These are phyloP conservation scores for Sebastes glaucus DNA, from an alignment of 2,797 vertebrate species.

Conservation along the genomic window DNA sequence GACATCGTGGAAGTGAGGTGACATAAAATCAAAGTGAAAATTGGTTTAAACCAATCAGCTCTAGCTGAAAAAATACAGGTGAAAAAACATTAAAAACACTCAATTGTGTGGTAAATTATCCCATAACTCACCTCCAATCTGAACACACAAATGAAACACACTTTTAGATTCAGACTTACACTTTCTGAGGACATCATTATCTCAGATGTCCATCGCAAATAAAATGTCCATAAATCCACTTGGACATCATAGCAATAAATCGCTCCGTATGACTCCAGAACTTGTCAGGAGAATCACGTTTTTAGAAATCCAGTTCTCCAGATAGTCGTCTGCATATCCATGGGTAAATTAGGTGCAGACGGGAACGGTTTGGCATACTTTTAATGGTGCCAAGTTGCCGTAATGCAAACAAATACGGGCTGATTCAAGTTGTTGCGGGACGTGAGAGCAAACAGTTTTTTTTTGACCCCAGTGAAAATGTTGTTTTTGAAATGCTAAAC, in stretches of 20 bases:
- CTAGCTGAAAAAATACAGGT: background rate
- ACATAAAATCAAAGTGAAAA: background rate
- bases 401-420: background rate
- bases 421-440: background rate
- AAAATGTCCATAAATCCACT: background rate
- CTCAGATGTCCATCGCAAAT: background rate
- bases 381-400: background rate
- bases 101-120: background rate
- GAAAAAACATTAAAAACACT: background rate
- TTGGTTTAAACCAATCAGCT: background rate
- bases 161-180: background rate
- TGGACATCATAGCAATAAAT: background rate
- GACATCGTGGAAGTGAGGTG: background rate
- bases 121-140: background rate
- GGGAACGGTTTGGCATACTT: accelerated
- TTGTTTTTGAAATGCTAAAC: too few species aligned
- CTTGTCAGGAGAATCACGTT: background rate
- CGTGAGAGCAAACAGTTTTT: too few species aligned
- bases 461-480: too few species aligned
- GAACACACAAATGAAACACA: background rate
- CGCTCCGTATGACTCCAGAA: background rate
- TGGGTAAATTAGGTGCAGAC: background rate
- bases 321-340: background rate
- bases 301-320: background rate
- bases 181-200: background rate